Base-by-base conservation (phyloP, 2,797 vertebrate genomes). In the Myotis myotis region DNA sequence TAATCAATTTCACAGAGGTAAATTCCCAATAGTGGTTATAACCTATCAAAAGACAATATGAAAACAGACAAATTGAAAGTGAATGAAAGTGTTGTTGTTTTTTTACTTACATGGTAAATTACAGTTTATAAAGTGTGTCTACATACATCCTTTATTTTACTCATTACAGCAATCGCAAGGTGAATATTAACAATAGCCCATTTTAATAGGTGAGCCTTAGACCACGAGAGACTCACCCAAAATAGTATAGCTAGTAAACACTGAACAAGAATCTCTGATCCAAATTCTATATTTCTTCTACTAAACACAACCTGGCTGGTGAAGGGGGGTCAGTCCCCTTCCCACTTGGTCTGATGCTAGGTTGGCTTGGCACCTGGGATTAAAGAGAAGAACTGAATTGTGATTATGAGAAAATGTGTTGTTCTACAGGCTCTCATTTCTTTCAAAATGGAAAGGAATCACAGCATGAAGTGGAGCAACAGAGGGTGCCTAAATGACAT, bases 381-480 rank as follows among this genome's bases (percentile, higher is more conserved):
- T 47, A 74, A 84, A 87, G 71, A 93, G 20, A 95, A 33, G 3
- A 6, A 38, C 53, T 62, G 23, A 20, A 83, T 19, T 19, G 30
- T 49, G 17, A 17, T 76, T 57, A 62, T 53, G 30, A 92, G 33
- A 78, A 95, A 90, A 12, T 36, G 4, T 53, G 8, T 28, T 71
- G 11, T 75, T 87, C 55, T 84, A 70, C 10, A 57, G 23, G 12
- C 68, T 89, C 28, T 23, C 70, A 68, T 62, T 62, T 62, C 53
- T 72, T 93, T 74, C 62, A 33, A 71, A 93, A 79, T 62, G 20
- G 28, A 94, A 66, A 91, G 79, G 74, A 36, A 91, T 33, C 49
- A 36, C 20, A 15, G 16, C 41, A 11, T 36, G 12, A 81, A 78
- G n/a, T 19, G 68, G 86, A 94, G 23, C 11, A 79, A 85, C 38